phyloP scores from a whole-genome alignment of 2,113 vertebrate species.

The Oceanodroma tethys region DNA sequence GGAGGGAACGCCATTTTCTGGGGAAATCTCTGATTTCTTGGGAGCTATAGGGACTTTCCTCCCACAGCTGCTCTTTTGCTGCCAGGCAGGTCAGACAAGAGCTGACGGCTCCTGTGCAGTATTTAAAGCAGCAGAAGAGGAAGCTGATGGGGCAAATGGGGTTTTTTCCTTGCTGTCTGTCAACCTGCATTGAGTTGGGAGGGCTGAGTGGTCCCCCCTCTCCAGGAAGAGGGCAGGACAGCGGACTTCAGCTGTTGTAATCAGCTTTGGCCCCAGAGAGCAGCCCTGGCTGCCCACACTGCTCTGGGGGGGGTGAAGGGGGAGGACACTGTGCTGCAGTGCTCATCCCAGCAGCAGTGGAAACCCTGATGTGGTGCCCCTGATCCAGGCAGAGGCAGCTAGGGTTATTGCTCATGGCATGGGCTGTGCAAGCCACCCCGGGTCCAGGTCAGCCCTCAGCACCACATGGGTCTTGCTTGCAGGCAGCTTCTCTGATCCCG shows the following conservation, averaged over 20 bases:
- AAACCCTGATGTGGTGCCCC: background rate
- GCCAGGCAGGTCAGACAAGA: background rate
- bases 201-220: background rate
- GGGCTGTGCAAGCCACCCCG: background rate
- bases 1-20: rapidly evolving
- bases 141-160: background rate
- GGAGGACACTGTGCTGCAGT: background rate
- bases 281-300: background rate
- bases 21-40: background rate
- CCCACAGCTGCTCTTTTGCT: background rate
- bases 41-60: background rate
- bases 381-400: background rate
- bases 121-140: background rate
- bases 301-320: rapidly evolving
- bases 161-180: background rate
- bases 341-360: background rate
- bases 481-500: background rate
- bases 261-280: background rate
- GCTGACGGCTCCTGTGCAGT: background rate
- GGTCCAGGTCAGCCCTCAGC: background rate
- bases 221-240: background rate
- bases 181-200: background rate
- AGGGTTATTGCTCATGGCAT: background rate
- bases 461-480: rapidly evolving
- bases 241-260: rapidly evolving